Evolutionary conservation across 2,113 vertebrate genomes (phyloP).

Genomic region (Tachuris rubrigastra): DNA sequence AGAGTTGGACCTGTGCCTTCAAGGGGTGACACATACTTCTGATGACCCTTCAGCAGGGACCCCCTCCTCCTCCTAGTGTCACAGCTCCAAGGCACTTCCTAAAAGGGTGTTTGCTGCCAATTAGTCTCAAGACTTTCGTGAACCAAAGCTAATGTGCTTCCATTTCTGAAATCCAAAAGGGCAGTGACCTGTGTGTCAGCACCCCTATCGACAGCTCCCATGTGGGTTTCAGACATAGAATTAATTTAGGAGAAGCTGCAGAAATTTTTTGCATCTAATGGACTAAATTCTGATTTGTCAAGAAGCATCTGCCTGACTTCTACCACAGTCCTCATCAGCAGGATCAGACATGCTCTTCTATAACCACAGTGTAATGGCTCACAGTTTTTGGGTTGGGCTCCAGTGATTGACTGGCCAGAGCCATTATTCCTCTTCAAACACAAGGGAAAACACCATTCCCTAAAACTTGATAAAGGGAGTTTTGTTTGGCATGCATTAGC

Average conservation of each 20-base stretch:
- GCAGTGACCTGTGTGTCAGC: neutral
- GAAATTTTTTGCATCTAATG: neutral
- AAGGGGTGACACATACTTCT: neutral
- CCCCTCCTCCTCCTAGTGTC: neutral
- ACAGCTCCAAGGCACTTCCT: neutral
- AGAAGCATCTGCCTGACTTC: neutral
- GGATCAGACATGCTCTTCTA: neutral
- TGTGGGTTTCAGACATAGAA: neutral
- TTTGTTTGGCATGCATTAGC: neutral
- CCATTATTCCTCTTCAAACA: neutral
- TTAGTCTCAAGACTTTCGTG: neutral
- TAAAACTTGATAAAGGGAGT: neutral
- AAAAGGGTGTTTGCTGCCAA: neutral
- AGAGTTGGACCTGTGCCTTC: neutral
- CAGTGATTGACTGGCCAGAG: neutral
- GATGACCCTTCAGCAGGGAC: neutral
- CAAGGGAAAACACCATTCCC: conserved; percentile 13
- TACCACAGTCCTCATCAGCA: neutral
- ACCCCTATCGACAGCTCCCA: neutral
- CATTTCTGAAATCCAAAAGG: neutral
- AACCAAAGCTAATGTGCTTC: neutral
- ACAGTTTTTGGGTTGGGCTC: neutral
- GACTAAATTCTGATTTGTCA: neutral
- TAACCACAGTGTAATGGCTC: neutral
- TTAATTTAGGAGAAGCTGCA: neutral